phyloP scores from a whole-genome alignment of 37 sponge, comb jelly and placozoan species.

The Agelas oroides region DNA sequence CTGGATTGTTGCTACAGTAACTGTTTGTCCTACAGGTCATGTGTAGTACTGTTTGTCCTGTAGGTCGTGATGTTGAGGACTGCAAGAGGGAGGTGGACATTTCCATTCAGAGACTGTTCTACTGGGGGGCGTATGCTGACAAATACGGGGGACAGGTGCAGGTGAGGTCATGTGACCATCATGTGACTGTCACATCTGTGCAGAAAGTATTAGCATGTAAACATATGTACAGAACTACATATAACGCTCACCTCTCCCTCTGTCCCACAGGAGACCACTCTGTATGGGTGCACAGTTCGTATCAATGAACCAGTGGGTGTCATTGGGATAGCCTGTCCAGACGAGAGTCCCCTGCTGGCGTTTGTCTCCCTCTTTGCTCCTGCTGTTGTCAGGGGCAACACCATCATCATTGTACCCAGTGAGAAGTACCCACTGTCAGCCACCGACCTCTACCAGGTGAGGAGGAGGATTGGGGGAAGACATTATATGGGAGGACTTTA shows the following conservation, averaged over 20 bases:
- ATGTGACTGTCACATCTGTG: background rate
- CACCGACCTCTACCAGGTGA: conserved; percentile 95
- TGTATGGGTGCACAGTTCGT: conserved; percentile 90
- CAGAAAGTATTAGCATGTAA: background rate
- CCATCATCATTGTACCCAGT: conserved; percentile 94
- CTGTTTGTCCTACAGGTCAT: background rate
- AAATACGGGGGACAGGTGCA: conserved; percentile 95
- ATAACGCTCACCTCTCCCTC: background rate
- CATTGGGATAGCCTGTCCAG: conserved; percentile 95
- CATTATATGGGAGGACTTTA: too few species aligned
- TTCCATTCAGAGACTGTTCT: conserved; percentile 91
- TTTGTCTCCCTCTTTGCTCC: conserved; percentile 97
- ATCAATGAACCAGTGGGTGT: conserved; percentile 97
- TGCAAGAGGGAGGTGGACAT: conserved; percentile 86
- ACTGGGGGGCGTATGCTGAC: conserved; percentile 98
- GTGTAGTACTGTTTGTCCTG: background rate
- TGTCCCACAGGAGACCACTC: conserved; percentile 79
- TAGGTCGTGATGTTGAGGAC: conserved; percentile 30
- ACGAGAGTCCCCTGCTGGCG: conserved; percentile 89
- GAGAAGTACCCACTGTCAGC: conserved; percentile 92
- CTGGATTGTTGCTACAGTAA: background rate
- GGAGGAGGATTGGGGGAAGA: too few species aligned
- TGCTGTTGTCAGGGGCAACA: conserved; percentile 96
- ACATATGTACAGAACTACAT: background rate
- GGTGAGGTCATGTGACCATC: conserved; percentile 38